Conservation (phyloP, 1,140 invertebrate species). For the Diorhabda sublineata region DNA sequence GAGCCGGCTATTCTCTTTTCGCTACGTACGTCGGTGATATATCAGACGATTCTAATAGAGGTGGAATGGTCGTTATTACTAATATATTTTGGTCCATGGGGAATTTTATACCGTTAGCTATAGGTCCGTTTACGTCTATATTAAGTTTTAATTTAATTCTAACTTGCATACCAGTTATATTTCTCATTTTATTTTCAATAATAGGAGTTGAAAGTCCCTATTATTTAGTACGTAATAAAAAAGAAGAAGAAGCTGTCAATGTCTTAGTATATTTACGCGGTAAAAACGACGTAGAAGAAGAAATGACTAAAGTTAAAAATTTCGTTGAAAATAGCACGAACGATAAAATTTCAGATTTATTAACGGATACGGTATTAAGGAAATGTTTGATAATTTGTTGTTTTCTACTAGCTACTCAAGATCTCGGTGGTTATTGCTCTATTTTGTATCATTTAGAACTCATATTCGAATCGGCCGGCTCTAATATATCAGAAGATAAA, state of each 20-base stretch:
- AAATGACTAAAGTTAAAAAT: constrained; percentile 46
- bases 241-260: constrained; percentile 57
- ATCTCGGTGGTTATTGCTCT: constrained; percentile 74
- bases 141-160: constrained; percentile 50
- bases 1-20: constrained; percentile 60
- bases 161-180: constrained; percentile 48
- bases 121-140: constrained; percentile 34
- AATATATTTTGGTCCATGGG: constrained; percentile 32
- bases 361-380: constrained; percentile 52
- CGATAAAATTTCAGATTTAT: constrained; percentile 31
- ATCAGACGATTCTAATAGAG: constrained; percentile 61
- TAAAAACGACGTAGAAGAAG: constrained; percentile 56
- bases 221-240: constrained; percentile 58
- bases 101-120: constrained; percentile 30
- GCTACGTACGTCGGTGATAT: constrained; percentile 65
- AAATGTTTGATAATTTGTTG: constrained; percentile 66
- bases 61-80: constrained; percentile 40
- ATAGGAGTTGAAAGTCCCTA: constrained; percentile 70
- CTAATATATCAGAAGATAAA: constrained; percentile 50
- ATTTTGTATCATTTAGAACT: constrained; percentile 73
- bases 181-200: constrained; percentile 51
- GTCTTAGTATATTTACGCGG: constrained; percentile 61
- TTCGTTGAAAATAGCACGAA: constrained; percentile 10
- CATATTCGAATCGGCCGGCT: constrained; percentile 64
- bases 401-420: constrained; percentile 66